phyloP scores from a whole-genome alignment of 2,797 vertebrate species.

The Chromobotia macracanthus region DNA sequence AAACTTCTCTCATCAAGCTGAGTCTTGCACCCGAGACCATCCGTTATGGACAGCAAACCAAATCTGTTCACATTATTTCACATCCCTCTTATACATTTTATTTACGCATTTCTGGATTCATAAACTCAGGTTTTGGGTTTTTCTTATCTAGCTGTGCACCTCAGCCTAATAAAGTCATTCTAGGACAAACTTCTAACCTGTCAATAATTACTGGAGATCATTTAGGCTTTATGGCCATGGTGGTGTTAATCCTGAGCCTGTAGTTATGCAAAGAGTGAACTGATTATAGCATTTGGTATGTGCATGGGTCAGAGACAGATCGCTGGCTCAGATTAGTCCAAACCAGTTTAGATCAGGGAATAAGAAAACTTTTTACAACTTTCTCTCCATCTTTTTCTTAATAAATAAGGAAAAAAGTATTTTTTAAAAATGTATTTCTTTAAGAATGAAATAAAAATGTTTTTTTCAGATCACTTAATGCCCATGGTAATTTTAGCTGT shows the following conservation, averaged over 20 bases:
- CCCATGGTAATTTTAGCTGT: no score
- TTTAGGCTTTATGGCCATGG: background rate
- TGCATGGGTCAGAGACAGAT: background rate
- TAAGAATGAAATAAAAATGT: no score
- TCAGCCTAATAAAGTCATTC: background rate
- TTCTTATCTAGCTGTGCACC: background rate
- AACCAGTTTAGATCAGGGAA: background rate
- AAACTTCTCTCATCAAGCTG: no score
- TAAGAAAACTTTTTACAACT: background rate
- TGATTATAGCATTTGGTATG: background rate
- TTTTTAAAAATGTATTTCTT: no score
- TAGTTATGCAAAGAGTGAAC: conserved; percentile 27
- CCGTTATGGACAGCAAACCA: background rate
- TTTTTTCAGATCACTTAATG: no score
- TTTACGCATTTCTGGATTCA: background rate
- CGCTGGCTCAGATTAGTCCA: background rate
- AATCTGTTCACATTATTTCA: background rate
- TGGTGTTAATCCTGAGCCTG: background rate
- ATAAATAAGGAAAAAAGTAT: no score
- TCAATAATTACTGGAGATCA: background rate
- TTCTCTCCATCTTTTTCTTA: no score
- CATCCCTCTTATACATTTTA: background rate
- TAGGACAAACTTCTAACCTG: background rate
- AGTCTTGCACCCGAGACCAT: background rate
- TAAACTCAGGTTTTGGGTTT: conserved; percentile 8